phyloP scores from a whole-genome alignment of 2,888 invertebrate genomes.

The Phyllotreta cruciferae region DNA sequence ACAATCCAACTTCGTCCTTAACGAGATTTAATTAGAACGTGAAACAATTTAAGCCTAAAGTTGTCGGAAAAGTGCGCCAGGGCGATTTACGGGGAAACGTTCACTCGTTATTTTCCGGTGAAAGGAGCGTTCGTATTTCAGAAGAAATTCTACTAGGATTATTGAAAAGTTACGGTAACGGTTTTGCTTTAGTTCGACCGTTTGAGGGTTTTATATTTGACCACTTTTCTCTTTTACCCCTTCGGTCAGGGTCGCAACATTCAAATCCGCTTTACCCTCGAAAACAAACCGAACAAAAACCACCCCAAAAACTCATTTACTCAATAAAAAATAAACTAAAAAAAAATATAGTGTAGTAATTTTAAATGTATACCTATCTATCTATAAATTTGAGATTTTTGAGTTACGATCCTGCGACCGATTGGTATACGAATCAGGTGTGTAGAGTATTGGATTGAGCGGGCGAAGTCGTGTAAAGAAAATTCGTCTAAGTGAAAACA shows the following conservation, averaged over 20 bases:
- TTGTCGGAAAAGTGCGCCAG: no score
- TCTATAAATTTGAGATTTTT: no score
- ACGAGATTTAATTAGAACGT: no score
- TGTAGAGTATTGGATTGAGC: slow-evolving; percentile 29
- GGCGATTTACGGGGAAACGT: no score
- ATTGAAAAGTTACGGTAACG: slow-evolving; percentile 33
- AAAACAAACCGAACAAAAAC: no score
- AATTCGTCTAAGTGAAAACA: slow-evolving; percentile 30
- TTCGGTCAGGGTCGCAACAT: slow-evolving; percentile 14
- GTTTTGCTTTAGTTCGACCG: slow-evolving; percentile 21
- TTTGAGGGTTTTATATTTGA: slow-evolving; percentile 30
- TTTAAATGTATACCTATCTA: no score
- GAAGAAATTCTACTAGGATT: slow-evolving; percentile 45
- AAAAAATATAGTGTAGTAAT: no score
- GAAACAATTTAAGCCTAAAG: no score
- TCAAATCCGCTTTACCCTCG: neutral
- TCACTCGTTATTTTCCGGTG: neutral
- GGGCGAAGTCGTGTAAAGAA: slow-evolving; percentile 29
- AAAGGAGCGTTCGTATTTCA: slow-evolving; percentile 16
- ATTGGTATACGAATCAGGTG: slow-evolving; percentile 29
- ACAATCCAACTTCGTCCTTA: no score
- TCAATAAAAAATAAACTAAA: no score
- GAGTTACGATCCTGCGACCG: neutral
- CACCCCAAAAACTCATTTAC: no score
- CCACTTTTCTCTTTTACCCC: slow-evolving; percentile 20